Base-by-base conservation (phyloP, 2,113 vertebrate species). In the Sander vitreus region DNA sequence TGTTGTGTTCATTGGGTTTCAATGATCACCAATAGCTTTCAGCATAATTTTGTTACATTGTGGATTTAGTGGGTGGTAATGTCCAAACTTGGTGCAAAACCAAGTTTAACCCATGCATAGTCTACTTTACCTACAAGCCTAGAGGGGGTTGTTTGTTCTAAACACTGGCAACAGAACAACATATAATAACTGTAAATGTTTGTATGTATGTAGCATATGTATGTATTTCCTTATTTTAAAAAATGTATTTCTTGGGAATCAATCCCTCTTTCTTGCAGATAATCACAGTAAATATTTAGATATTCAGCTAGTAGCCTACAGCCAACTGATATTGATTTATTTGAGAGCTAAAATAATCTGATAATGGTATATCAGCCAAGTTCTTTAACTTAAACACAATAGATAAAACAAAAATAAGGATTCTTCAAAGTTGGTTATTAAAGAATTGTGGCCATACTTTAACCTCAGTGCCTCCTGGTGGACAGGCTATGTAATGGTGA, bases 381-480 rank as follows among this genome's bases (percentile, higher is more conserved):
- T 10, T 55, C 4, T 47, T 48, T 3, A 30, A 30, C 43, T 10
- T n/a, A n/a, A 60, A 47, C 8, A 45, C 60, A 63, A 13, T 21
- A 21, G 19, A 39, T 21, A n/a, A 63, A 47, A 66, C 7, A 12
- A 51, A 4, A 66, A 58, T 25, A n/a, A 59, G 21, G 16, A 72
- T 36, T n/a, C 30, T 6, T 77, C 36, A 63, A 33, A 78, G 50
- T 4, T 75, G 2, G 13, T 36, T 67, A 23, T 54, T 45, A 25
- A 36, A 36, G 45, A 47, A 14, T 36, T 63, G 21, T 8, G 50
- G 70, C 51, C 21, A 25, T 48, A 57, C 1, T 36, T 57, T 15
- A 64, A 45, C 13, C 2, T 51, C 74, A 71, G 25, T 62, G 69
- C 87, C 65, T 66, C 53, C 83, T 76, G 11, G 15, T 81, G 89